Percentiles rank a stretch among this genome's conserved stretches.
These are phyloP conservation scores for Bruchidius siliquastri DNA, from an alignment of 2,888 invertebrate species.

Conservation along the genomic window DNA sequence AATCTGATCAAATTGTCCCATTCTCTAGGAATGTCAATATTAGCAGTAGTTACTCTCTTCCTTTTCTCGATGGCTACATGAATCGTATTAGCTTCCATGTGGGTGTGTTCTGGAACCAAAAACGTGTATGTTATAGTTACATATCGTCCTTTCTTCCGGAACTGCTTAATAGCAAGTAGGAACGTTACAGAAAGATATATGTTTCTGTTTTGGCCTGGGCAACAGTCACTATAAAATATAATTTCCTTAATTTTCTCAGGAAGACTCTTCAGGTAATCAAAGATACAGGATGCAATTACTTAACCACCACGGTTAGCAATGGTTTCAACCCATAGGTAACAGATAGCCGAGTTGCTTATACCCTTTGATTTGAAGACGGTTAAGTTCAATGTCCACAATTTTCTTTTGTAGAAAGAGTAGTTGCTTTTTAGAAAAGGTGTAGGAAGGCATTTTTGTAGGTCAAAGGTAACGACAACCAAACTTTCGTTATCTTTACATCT, in stretches of 20 bases:
- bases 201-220: conserved; percentile 1
- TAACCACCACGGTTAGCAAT: neutral
- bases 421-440: neutral
- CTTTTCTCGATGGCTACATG: conserved; percentile 6
- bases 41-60: conserved; percentile 3
- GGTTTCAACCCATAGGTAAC: neutral
- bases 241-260: neutral
- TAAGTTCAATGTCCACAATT: neutral
- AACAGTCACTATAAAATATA: neutral
- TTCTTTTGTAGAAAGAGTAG: neutral
- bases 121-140: conserved; percentile 4
- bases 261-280: neutral
- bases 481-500: neutral
- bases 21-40: conserved; percentile 6
- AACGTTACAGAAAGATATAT: neutral
- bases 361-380: neutral
- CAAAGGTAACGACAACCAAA: neutral
- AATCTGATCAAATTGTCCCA: conserved; percentile 6
- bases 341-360: neutral
- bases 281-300: neutral
- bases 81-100: conserved; percentile 8
- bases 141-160: neutral
- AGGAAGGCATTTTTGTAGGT: neutral
- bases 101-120: conserved; percentile 7
- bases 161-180: neutral